A percentile compares a stretch with the other conserved stretches of the same genome.
phyloP scores from a whole-genome alignment of 2,888 invertebrate species.

The Ophion slaviceki region DNA sequence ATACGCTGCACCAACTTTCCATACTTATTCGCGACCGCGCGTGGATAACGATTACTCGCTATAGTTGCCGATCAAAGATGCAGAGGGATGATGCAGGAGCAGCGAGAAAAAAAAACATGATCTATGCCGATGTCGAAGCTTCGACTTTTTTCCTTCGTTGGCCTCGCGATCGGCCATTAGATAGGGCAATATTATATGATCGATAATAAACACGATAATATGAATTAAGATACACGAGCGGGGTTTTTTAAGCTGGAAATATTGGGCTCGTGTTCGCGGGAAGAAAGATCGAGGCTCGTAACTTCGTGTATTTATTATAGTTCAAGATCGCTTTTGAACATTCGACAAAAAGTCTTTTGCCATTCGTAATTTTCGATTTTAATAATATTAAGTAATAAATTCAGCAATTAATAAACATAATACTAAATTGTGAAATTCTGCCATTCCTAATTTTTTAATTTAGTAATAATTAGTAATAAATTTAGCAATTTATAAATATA shows the following conservation, averaged over 20 bases:
- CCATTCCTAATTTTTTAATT: too few species aligned
- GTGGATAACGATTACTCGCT: background rate
- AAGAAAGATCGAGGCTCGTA: too few species aligned
- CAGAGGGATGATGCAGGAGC: conserved; percentile 28
- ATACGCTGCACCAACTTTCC: conserved; percentile 2
- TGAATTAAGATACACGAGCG: background rate
- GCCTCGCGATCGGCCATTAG: background rate
- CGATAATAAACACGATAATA: background rate
- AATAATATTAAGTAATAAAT: too few species aligned
- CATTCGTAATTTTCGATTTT: too few species aligned
- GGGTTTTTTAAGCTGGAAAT: background rate
- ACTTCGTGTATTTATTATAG: too few species aligned
- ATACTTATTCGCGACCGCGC: background rate
- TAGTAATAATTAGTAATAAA: too few species aligned
- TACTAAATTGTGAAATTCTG: too few species aligned
- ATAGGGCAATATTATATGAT: background rate
- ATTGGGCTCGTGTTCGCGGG: too few species aligned
- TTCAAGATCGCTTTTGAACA: too few species aligned
- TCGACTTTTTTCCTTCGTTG: background rate
- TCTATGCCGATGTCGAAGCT: background rate
- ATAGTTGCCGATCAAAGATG: conserved; percentile 4
- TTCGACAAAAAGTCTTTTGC: too few species aligned
- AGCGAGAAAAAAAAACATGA: conserved; percentile 8
- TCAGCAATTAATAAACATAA: too few species aligned
- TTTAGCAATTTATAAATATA: too few species aligned